Evolutionary conservation across 2,797 vertebrate genomes (phyloP).

Genomic region (Chromis chromis): DNA sequence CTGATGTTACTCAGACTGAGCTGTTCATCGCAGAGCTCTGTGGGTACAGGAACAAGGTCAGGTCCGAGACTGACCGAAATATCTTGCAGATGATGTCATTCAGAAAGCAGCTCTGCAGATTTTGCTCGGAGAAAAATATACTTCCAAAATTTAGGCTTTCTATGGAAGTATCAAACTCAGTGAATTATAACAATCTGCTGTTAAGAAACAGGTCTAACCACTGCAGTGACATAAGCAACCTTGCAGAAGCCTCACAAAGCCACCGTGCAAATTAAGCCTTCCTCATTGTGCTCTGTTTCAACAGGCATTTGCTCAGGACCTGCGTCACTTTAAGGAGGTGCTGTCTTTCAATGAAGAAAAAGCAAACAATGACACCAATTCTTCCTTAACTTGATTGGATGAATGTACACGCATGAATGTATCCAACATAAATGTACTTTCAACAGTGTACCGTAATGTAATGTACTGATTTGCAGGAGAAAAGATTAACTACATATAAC

Average conservation of each 20-base stretch:
- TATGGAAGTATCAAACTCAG: too few species aligned
- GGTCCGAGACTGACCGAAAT: slow-evolving; percentile 14
- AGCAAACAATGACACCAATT: neutral
- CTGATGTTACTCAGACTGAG: slow-evolving; percentile 29
- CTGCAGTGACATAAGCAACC: slow-evolving; percentile 2
- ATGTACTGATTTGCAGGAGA: neutral
- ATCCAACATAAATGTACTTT: neutral
- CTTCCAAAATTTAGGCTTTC: neutral
- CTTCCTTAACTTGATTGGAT: too few species aligned
- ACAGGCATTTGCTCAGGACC: neutral
- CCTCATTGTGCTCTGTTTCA: neutral
- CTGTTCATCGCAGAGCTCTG: neutral
- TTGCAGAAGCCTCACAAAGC: neutral
- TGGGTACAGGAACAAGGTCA: slow-evolving; percentile 30
- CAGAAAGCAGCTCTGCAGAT: slow-evolving; percentile 18
- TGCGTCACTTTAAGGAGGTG: too few species aligned
- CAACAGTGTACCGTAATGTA: neutral
- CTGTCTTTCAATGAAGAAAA: neutral
- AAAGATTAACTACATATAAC: neutral
- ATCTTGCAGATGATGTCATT: slow-evolving; percentile 38
- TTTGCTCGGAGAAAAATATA: neutral
- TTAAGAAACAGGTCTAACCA: slow-evolving; percentile 1
- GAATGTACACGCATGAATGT: too few species aligned
- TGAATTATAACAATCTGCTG: too few species aligned
- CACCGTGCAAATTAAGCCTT: neutral